Base-by-base conservation (phyloP, 2,888 invertebrate species). In the Drosophila barbarae region DNA sequence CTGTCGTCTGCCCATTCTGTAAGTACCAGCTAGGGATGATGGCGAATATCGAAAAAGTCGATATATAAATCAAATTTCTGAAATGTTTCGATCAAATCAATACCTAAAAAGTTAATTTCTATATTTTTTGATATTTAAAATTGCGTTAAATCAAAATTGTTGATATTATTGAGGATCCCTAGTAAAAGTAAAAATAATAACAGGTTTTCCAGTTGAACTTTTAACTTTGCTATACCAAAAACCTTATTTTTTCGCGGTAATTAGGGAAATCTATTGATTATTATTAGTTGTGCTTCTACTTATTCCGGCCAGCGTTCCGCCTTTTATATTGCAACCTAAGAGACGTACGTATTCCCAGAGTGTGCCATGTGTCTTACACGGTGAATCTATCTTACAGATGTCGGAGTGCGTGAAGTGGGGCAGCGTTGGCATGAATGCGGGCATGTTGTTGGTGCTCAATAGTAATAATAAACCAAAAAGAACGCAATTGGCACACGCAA, bases 391-490 rank as follows among this genome's bases (percentile, higher is more conserved):
- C 75, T 92, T 92, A 46, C 91, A 93, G 93, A 92, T 93, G 90
- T 93, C 92, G 88, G 93, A 93, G 90, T 92, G 93, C 87, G 91
- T 93, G 74, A 93, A 92, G 90, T 93, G 93, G 93, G 93, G 93
- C 85, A 93, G 91, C 89, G 91, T 93, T 84, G 93, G 93, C 86
- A 92, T 93, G 91, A 93, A 92, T 86, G 92, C 93, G 89, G 93
- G 93, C 77, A 92, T 93, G 74, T 90, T 93, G 89, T 90, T 93
- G 72, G 91, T 93, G 77, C 92, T 90, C 88, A 92, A 92, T 88
- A 87, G 87, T 80, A 32, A 47, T 47, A 32, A 47, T 47, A 47
- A 3, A 46, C 30, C 79, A 88, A 85, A 61, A 84, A 61, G 78
- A 82, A 68, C 63, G 69, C 84, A 57, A 80, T 64, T 76, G 83